Conservation (phyloP, 2,797 vertebrate species). For the Podarcis siculus region DNA sequence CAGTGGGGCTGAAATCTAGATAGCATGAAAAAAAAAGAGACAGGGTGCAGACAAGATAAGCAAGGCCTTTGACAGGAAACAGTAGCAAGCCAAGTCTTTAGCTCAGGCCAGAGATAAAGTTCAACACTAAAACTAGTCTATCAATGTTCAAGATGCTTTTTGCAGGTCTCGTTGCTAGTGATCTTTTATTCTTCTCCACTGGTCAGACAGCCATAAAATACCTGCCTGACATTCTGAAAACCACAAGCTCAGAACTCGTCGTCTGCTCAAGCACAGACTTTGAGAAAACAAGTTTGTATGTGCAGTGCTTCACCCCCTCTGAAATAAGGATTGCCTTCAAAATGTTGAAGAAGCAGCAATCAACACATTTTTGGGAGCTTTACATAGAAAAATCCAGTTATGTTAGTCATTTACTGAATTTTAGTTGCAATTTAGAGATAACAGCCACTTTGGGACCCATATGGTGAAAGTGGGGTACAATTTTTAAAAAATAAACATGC, state of each 20-base stretch:
- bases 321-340: not conserved
- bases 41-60: not conserved
- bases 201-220: not conserved
- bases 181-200: not conserved
- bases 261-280: not conserved
- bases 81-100: not conserved
- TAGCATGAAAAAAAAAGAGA: not conserved
- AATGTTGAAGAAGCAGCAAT: not conserved
- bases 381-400: not conserved
- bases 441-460: too few species aligned
- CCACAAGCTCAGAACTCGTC: not conserved
- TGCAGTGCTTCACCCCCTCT: too few species aligned
- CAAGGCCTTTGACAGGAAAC: not conserved
- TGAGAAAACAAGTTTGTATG: not conserved
- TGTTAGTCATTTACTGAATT: not conserved
- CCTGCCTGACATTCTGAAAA: not conserved
- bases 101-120: not conserved
- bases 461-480: too few species aligned
- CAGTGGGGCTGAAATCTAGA: not conserved
- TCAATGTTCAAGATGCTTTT: not conserved
- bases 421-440: too few species aligned
- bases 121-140: not conserved
- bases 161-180: not conserved
- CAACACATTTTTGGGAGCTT: not conserved
- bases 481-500: not conserved